These are phyloP conservation scores for Nasonia longicornis DNA, from an alignment of 1,140 invertebrate species.

Conservation along the genomic window DNA sequence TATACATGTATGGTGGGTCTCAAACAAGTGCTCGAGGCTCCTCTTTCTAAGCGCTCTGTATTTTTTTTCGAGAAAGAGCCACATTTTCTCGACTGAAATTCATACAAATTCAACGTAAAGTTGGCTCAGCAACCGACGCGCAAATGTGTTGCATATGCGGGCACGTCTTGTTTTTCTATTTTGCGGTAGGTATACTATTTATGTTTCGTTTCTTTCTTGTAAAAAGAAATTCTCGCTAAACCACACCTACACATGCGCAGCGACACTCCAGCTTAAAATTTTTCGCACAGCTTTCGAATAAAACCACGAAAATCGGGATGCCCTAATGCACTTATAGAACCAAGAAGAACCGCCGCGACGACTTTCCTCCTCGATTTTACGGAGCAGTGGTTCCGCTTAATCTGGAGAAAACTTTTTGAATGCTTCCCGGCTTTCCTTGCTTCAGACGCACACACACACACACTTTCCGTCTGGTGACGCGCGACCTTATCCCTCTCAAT, in stretches of 20 bases:
- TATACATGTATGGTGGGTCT: not conserved
- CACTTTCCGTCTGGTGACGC: not conserved
- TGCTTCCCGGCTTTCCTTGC: not conserved
- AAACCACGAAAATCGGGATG: no score
- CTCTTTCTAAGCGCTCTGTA: not conserved
- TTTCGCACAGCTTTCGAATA: not conserved
- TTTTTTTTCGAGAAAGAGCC: not conserved
- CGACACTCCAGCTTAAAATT: not conserved
- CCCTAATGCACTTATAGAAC: not conserved
- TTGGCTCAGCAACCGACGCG: no score
- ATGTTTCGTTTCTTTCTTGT: no score
- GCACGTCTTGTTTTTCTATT: no score
- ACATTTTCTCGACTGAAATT: not conserved
- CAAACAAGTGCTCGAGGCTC: not conserved
- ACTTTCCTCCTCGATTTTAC: conserved; percentile 4
- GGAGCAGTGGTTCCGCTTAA: conserved; percentile 22
- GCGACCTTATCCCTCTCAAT: conserved; percentile 9
- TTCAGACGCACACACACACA: no score
- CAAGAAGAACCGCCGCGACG: not conserved
- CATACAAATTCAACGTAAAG: not conserved
- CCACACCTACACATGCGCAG: no score
- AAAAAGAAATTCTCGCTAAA: no score
- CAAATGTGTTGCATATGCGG: no score
- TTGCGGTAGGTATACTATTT: no score
- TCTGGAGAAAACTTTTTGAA: conserved; percentile 36